Evolutionary conservation across 92 coral and sea anemone species (phyloP), one percentile per base, ranked within the genome.

Genomic region (Metridium senile): DNA sequence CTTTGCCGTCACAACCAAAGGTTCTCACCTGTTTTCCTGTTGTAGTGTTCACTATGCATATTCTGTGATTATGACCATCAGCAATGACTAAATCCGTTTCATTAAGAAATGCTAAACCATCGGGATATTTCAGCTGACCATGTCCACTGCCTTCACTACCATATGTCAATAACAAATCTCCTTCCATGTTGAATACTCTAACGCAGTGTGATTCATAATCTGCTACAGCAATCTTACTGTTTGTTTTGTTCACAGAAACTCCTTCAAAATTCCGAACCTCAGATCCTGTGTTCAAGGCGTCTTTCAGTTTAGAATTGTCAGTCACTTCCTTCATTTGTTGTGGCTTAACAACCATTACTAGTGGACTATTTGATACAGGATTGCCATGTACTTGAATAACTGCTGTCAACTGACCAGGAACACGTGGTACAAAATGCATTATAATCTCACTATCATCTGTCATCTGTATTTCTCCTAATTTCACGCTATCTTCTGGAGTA

Each of bases 301-400:
- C n/a, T n/a, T n/a, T n/a, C n/a, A 67, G 13, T 30, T 19, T 35
- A 31, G 45, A 67, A 45, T 35, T 30, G 6, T 29, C 29, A 30
- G 49, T 30, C 25, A 34, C 16, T 67, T 32, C 25, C 72, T 32
- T n/a, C n/a, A 32, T 10, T 6, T 67, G 72, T n/a, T n/a, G n/a
- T n/a, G n/a, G n/a, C n/a, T n/a, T n/a, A n/a, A n/a, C n/a, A n/a
- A n/a, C n/a, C n/a, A 74, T 25, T 25, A 58, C 58, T 0, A 74
- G 33, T 74, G 79, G 79, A 74, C 79, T 74, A 35, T 58, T 74
- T 1, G 68, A 35, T 34, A 74, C 79, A 62, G 51, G 57, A 33
- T 33, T 33, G 17, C 79, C 79, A n/a, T n/a, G n/a, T n/a, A n/a
- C n/a, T n/a, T n/a, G n/a, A n/a, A n/a, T n/a, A n/a, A n/a, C n/a